Base-by-base conservation (phyloP, 2,797 vertebrate species). In the Dallia pectoralis region DNA sequence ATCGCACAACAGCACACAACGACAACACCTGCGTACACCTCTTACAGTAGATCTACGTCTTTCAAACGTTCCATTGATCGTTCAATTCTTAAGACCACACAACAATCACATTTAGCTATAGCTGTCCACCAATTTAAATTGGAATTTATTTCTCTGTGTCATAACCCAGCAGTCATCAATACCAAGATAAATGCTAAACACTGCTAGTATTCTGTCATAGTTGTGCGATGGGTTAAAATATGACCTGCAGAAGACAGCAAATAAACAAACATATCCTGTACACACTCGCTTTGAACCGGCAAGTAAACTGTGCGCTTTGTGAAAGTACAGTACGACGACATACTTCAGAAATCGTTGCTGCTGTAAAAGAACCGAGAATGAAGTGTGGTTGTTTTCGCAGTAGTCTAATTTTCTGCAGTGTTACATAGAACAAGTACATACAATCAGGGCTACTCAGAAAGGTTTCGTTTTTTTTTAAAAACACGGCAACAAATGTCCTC, bases 381-480 rank as follows among this genome's bases (percentile, higher is more conserved):
- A 22, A 56, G 6, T 30, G 5, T 29, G 4, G 27, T 4, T 12
- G 30, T 62, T 30, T n/a, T n/a, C n/a, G 29, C 59, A 30, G 29
- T 62, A 15, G 0, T 63, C 15, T 32, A 16, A 78, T 70, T 74
- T 77, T 71, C 68, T 48, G 62, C 67, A 44, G 67, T 69, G 63
- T 77, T 51, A 76, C 70, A 72, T 63, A 76, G 78, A 78, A 81
- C 69, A 91, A 91, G 87, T 90, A 84, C 72, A 74, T 76, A 65
- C 73, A 11, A 82, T 56, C 79, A 68, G 64, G 67, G 71, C 51
- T 67, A 25, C n/a, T 25, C n/a, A 71, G 4, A 12, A 29, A 70
- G 47, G 32, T 25, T n/a, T n/a, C n/a, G n/a, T n/a, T n/a, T n/a
- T n/a, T n/a, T n/a, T n/a, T n/a, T n/a, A n/a, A 49, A 49, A 67